Conservation (phyloP, 92 coral and sea anemone species). For the Porites rus region DNA sequence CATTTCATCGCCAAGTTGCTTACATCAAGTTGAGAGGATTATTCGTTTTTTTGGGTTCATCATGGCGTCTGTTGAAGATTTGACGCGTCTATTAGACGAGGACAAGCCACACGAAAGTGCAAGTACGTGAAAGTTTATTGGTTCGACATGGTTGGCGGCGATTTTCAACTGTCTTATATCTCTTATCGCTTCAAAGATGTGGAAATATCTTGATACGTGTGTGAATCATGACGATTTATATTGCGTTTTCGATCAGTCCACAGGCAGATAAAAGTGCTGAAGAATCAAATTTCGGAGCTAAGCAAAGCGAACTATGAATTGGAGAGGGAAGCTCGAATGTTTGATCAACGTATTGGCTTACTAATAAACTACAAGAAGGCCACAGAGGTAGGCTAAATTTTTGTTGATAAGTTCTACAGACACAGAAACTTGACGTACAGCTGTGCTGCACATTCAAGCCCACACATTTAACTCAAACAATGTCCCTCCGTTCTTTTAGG, state of each 20-base stretch:
- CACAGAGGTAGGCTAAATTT: conserved; percentile 77
- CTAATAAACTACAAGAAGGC: conserved; percentile 95
- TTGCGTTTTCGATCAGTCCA: conserved; percentile 73
- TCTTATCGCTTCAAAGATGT: neutral
- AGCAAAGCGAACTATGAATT: conserved; percentile 96
- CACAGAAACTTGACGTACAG: too few relatives aligned
- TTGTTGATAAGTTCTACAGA: too few relatives aligned
- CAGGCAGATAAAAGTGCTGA: conserved; percentile 82
- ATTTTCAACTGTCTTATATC: neutral
- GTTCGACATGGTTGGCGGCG: conserved; percentile 2
- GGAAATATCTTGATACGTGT: conserved; percentile 1
- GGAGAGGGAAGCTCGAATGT: conserved; percentile 93
- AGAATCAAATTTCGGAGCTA: conserved; percentile 89
- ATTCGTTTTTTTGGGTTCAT: neutral
- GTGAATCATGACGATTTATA: neutral
- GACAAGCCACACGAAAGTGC: conserved; percentile 29
- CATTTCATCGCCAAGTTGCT: neutral
- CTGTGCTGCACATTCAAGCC: neutral
- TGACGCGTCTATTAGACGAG: conserved; percentile 23
- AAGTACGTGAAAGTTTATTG: conserved; percentile 25
- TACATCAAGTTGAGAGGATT: conserved; percentile 4
- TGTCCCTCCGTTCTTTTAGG: neutral
- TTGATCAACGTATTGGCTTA: conserved; percentile 96
- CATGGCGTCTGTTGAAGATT: conserved; percentile 33
- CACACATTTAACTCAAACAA: neutral